Evolutionary conservation across 2,113 vertebrate species (phyloP).

Genomic region (Rousettus leschenaultii): DNA sequence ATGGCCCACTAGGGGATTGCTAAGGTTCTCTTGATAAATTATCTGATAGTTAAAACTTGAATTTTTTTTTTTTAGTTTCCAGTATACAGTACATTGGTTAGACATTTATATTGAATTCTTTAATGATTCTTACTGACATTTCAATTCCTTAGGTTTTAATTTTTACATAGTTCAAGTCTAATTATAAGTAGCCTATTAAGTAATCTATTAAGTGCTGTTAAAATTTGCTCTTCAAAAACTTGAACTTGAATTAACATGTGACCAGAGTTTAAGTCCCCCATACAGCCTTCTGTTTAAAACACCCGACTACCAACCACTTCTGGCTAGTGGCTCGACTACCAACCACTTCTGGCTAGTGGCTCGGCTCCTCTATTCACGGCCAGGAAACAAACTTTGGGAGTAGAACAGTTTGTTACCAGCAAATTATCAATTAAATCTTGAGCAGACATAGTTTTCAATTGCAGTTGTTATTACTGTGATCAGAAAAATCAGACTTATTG

Average conservation of each 20-base stretch:
- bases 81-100: too few relatives aligned
- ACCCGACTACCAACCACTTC: neutral
- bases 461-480: neutral
- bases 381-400: neutral
- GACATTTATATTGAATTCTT: neutral
- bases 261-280: neutral
- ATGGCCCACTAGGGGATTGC: neutral
- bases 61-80: neutral
- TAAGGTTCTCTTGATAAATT: neutral
- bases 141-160: neutral
- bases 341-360: neutral
- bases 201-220: neutral
- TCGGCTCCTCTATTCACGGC: neutral
- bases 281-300: neutral
- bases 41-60: neutral
- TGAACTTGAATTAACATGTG: neutral
- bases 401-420: neutral
- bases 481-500: neutral
- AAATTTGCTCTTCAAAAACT: conserved; percentile 3
- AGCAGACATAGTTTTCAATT: neutral
- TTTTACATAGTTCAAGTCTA: neutral
- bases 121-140: neutral
- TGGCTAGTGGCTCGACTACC: neutral
- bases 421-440: neutral
- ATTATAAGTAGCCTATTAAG: neutral